phyloP scores from a whole-genome alignment of 2,797 vertebrate species.

The Percopsis omiscomaycus region DNA sequence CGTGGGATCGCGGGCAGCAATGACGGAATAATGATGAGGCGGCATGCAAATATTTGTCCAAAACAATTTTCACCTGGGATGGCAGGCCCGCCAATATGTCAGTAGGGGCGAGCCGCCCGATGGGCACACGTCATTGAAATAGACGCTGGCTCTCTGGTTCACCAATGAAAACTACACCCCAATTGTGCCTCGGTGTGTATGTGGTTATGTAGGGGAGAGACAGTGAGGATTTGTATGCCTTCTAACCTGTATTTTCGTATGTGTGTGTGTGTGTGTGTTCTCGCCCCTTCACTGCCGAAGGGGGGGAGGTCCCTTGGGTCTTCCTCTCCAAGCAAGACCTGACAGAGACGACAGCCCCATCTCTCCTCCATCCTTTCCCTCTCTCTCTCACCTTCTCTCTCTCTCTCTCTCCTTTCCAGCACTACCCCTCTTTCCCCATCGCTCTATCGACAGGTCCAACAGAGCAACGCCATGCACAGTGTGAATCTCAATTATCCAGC shows the following conservation, averaged over 20 bases:
- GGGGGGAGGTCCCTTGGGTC: too few relatives aligned
- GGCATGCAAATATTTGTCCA: conserved; percentile 45
- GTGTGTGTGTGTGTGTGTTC: neutral
- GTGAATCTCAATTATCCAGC: too few relatives aligned
- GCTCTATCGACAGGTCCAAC: too few relatives aligned
- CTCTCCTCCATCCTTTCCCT: neutral
- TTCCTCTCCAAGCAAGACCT: too few relatives aligned
- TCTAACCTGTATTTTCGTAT: too few relatives aligned
- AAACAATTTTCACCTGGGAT: conserved; percentile 29
- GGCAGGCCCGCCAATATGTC: conserved; percentile 15
- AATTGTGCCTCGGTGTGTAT: conserved; percentile 21
- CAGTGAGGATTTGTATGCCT: conserved; percentile 17
- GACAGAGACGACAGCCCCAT: too few relatives aligned
- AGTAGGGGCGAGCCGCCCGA: conserved; percentile 15
- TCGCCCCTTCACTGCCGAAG: too few relatives aligned
- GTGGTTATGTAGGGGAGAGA: conserved; percentile 9
- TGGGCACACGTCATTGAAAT: conserved; percentile 7
- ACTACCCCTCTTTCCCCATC: too few relatives aligned
- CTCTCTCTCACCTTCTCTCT: neutral
- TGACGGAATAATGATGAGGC: conserved; percentile 20
- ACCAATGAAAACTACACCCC: conserved; percentile 19
- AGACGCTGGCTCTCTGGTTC: conserved; percentile 28
- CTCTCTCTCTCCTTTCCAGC: neutral
- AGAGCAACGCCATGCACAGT: too few relatives aligned
- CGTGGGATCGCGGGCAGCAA: conserved; percentile 20